Base-by-base conservation (phyloP, 1,140 invertebrate species). In the Brachionus manjavacas region DNA sequence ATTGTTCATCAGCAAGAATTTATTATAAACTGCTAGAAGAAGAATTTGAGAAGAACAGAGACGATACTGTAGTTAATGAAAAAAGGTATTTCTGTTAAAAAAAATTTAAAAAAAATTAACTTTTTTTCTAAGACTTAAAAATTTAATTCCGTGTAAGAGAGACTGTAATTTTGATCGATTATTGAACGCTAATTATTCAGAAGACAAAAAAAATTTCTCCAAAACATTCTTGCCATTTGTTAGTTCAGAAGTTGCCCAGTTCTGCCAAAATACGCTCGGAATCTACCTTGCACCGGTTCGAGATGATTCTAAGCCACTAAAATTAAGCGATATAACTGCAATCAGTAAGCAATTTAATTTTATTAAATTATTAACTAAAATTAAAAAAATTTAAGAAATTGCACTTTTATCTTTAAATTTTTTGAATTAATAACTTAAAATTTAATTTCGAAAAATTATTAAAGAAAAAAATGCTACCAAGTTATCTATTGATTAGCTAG, bases 151-250 rank as follows among this genome's bases (percentile, higher is more conserved):
- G 4, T 76, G 72, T 12, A 76, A 76, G 25, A 46, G 41, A 76
- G 72, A 76, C 20, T 76, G 72, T 28, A 49, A 49, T 49, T 76
- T 76, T 49, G 72, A 76, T 12, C 20, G 72, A 46, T 20, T 76
- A n/a, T 12, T 76, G 4, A 49, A 23, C 11, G 72, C 72, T 4
- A 76, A 76, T 28, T 76, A 49, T 35, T 35, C 72, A 25, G 14
- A 49, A 7, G 72, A 76, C 7, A 76, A 12, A 20, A 14, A 11
- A 28, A 76, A 76, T 52, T 76, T 76, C 12, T 23, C 72, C 4
- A 52, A 8, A 52, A 35, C 41, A 20, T 28, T 76, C n/a, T 12
- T 49, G 39, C n/a, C 41, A 25, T 9, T 6, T 3, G 23, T 76
- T 11, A 28, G 46, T 49, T 39, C 72, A 8, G 41, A 28, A 28